Conservation (phyloP, 1,140 invertebrate genomes). For the Neodiprion virginianus region DNA sequence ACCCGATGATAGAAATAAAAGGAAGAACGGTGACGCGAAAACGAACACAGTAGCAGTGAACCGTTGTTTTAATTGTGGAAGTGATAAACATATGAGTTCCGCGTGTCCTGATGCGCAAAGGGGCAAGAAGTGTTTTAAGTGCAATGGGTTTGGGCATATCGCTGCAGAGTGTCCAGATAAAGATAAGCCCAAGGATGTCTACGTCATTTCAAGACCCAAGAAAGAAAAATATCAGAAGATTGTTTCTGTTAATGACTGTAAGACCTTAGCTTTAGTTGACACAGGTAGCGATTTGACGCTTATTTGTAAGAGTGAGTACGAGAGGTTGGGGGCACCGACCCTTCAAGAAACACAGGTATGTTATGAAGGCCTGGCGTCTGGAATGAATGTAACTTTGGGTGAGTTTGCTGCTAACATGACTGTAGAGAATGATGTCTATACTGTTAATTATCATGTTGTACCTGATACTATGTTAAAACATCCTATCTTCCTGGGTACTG, state of each 20-base stretch:
- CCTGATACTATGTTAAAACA: background rate
- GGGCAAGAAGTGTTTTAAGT: slow-evolving; percentile 29
- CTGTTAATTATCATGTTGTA: background rate
- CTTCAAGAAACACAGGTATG: slow-evolving; percentile 16
- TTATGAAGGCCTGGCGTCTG: slow-evolving; percentile 26
- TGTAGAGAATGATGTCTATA: background rate
- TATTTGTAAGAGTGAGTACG: slow-evolving; percentile 19
- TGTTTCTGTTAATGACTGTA: slow-evolving; percentile 8
- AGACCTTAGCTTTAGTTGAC: slow-evolving; percentile 6
- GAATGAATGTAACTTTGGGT: background rate
- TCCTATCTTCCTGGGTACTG: background rate
- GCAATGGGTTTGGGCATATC: slow-evolving; percentile 22
- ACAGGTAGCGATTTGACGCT: slow-evolving; percentile 28
- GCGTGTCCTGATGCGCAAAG: slow-evolving; percentile 13
- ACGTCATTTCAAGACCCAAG: slow-evolving; percentile 4
- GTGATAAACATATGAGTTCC: slow-evolving; percentile 12
- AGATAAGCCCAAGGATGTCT: background rate
- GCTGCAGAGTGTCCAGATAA: slow-evolving; percentile 9
- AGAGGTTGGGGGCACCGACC: slow-evolving; percentile 27
- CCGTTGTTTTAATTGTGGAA: slow-evolving; percentile 22
- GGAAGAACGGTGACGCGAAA: too few species aligned
- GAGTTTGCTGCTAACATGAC: background rate
- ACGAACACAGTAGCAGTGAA: background rate
- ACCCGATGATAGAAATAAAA: too few species aligned
- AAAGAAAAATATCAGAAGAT: slow-evolving; percentile 12